Evolutionary conservation across 2,113 vertebrate genomes (phyloP).

Genomic region (Aepyceros melampus): DNA sequence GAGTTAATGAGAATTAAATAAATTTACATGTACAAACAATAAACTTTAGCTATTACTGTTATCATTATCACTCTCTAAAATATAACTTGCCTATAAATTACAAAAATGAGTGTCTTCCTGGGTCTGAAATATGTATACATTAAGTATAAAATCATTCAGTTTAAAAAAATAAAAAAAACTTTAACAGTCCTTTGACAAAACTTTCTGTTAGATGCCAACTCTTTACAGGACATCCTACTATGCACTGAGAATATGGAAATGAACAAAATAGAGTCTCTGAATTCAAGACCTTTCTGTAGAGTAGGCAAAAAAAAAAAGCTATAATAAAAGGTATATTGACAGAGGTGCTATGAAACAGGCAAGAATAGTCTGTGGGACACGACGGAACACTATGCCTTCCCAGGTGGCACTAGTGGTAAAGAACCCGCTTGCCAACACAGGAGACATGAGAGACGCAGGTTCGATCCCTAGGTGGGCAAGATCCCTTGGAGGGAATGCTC

Average conservation of each 20-base stretch:
- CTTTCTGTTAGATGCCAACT: background rate
- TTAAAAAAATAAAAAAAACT: background rate
- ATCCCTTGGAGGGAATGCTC: background rate
- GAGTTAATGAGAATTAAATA: background rate
- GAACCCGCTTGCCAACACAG: background rate
- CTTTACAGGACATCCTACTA: background rate
- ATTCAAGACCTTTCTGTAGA: constrained; percentile 14
- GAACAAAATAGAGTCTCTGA: background rate
- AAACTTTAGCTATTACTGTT: background rate
- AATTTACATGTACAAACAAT: background rate
- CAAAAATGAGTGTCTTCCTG: background rate
- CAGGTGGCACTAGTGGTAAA: background rate
- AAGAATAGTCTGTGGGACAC: background rate
- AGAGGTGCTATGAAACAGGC: background rate
- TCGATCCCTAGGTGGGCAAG: background rate
- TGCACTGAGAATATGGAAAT: background rate
- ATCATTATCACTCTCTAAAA: background rate
- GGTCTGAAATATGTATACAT: background rate
- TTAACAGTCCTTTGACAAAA: background rate
- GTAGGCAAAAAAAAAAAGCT: constrained; percentile 11
- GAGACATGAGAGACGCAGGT: background rate
- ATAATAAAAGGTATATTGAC: background rate
- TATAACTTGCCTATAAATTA: background rate
- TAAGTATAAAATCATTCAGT: background rate
- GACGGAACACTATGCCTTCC: background rate